phyloP scores from a whole-genome alignment of 2,113 vertebrate genomes.

The Eulemur macaco region DNA sequence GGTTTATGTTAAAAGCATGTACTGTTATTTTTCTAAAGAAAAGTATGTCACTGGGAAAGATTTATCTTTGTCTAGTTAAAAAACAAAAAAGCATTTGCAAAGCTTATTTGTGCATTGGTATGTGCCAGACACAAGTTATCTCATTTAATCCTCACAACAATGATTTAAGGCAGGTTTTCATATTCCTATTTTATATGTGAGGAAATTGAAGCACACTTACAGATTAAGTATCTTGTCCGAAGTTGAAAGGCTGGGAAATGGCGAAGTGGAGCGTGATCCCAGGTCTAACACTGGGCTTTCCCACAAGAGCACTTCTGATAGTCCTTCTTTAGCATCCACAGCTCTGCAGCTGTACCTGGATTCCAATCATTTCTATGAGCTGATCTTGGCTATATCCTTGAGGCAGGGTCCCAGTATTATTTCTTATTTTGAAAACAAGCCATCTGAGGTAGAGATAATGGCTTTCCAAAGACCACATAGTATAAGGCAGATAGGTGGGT shows the following conservation, averaged over 20 bases:
- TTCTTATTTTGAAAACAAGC: not conserved
- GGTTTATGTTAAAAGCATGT: constrained; percentile 58
- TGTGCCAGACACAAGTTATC: constrained; percentile 15
- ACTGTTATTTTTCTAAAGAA: constrained; percentile 40
- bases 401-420: not conserved
- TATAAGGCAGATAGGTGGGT: not conserved
- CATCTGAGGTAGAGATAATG: not conserved
- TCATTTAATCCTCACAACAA: not conserved
- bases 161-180: not conserved
- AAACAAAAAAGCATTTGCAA: not conserved
- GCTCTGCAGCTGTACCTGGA: not conserved
- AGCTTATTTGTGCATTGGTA: not conserved
- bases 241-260: not conserved
- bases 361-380: not conserved
- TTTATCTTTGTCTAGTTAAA: constrained; percentile 15
- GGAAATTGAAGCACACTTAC: not conserved
- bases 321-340: rapidly evolving
- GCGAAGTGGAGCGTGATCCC: not conserved
- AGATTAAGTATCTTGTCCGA: not conserved
- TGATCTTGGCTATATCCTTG: not conserved
- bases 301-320: not conserved
- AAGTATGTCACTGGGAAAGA: not conserved
- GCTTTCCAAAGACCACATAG: not conserved
- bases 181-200: not conserved
- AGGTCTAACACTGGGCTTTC: not conserved